Evolutionary conservation across 2,888 invertebrate species (phyloP).

Genomic region (Cerceris rybyensis): DNA sequence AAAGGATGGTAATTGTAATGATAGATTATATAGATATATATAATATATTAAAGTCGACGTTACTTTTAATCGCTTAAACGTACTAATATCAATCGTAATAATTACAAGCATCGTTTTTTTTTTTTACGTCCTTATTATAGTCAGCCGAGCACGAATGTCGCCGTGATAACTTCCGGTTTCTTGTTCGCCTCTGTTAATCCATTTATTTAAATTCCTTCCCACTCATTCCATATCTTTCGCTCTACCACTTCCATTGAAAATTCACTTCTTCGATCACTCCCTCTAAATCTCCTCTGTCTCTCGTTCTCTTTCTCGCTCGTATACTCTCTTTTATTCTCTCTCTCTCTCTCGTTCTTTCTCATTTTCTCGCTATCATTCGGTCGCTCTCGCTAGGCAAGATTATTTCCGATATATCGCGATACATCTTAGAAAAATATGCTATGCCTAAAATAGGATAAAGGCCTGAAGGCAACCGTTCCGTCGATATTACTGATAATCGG

Average conservation of each 20-base stretch:
- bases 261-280: conserved; percentile 42
- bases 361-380: conserved; percentile 57
- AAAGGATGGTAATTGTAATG: conserved; percentile 71
- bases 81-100: conserved; percentile 81
- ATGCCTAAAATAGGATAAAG: conserved; percentile 82
- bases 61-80: conserved; percentile 80
- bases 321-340: neutral
- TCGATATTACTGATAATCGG: conserved; percentile 76
- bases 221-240: conserved; percentile 24
- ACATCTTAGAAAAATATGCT: conserved; percentile 82
- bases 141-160: conserved; percentile 77
- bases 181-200: conserved; percentile 20
- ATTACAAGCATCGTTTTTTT: conserved; percentile 79
- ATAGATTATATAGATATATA: conserved; percentile 65
- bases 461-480: conserved; percentile 80
- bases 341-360: conserved; percentile 28
- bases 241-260: conserved; percentile 1
- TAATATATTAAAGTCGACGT: conserved; percentile 81
- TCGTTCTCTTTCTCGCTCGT: too few species aligned
- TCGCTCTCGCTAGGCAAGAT: conserved; percentile 75
- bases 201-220: conserved; percentile 16
- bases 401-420: conserved; percentile 78
- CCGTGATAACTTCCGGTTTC: conserved; percentile 67
- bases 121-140: conserved; percentile 77
- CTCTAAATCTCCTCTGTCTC: neutral